These are phyloP conservation scores for Silurus aristotelis DNA, from an alignment of 2,797 vertebrate species.

Conservation along the genomic window DNA sequence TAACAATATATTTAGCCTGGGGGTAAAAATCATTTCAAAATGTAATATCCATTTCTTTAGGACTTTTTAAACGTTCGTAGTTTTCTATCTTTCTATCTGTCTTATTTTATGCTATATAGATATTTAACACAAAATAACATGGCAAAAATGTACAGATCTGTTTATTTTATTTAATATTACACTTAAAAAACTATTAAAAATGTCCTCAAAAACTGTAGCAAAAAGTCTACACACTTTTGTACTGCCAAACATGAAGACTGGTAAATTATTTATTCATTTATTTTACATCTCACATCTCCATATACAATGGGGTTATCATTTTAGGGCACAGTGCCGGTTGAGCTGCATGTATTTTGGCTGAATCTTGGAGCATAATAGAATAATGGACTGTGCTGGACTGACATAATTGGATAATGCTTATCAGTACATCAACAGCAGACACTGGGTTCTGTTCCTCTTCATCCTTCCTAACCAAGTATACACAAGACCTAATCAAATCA, in stretches of 20 bases:
- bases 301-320: constrained; percentile 14
- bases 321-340: background rate
- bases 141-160: too few relatives aligned
- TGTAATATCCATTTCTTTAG: too few relatives aligned
- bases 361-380: constrained; percentile 63
- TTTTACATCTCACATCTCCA: background rate
- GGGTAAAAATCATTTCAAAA: background rate
- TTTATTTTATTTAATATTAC: background rate
- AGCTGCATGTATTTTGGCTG: constrained; percentile 52
- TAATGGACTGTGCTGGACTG: constrained; percentile 63
- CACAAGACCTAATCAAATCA: constrained; percentile 74
- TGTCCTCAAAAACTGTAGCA: background rate
- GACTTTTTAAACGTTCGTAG: too few relatives aligned
- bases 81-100: background rate
- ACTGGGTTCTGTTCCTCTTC: constrained; percentile 71
- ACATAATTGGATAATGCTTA: constrained; percentile 75
- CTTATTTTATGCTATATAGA: background rate
- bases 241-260: background rate
- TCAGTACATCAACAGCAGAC: constrained; percentile 71
- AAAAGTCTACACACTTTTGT: background rate
- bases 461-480: constrained; percentile 74
- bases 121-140: background rate
- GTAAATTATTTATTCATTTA: background rate
- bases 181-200: background rate
- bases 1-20: background rate